These are phyloP conservation scores for Aspidiotus rigidus DNA, from an alignment of 2,888 invertebrate genomes.

Conservation along the genomic window DNA sequence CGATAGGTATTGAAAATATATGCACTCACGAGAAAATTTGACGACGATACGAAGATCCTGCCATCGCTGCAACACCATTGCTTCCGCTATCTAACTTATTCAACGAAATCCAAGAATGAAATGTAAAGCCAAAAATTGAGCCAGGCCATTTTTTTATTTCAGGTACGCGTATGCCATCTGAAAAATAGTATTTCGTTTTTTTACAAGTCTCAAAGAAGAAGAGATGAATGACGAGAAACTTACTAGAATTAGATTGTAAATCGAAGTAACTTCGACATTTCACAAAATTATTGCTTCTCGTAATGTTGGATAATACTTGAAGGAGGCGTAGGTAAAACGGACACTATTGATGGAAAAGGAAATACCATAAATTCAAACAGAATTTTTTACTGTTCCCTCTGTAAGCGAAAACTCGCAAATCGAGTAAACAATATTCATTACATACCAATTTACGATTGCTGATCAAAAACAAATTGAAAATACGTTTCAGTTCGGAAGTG, in stretches of 20 bases:
- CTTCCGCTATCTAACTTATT: conserved; percentile 39
- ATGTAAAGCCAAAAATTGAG: conserved; percentile 51
- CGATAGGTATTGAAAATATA: neutral
- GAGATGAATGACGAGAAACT: neutral
- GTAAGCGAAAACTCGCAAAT: neutral
- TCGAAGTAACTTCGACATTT: conserved; percentile 36
- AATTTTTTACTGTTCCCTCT: neutral
- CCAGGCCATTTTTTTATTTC: conserved; percentile 52
- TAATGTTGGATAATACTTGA: conserved; percentile 44
- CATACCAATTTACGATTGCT: conserved; percentile 42
- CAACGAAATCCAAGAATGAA: conserved; percentile 51
- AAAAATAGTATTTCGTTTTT: conserved; percentile 26
- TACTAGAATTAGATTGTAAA: conserved; percentile 35
- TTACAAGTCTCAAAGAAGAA: neutral
- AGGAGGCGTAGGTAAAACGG: conserved; percentile 43
- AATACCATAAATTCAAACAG: conserved; percentile 8
- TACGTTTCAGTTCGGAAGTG: conserved; percentile 50
- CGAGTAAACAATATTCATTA: neutral
- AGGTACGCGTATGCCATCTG: conserved; percentile 50
- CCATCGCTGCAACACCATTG: neutral
- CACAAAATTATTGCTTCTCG: conserved; percentile 32
- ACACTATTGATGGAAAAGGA: conserved; percentile 38
- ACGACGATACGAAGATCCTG: conserved; percentile 42
- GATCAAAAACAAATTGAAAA: conserved; percentile 45
- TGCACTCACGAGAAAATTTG: conserved; percentile 47